Percentiles rank a stretch among this genome's conserved stretches.
phyloP scores from a whole-genome alignment of 2,113 vertebrate genomes.

The Peromyscus polionotus region DNA sequence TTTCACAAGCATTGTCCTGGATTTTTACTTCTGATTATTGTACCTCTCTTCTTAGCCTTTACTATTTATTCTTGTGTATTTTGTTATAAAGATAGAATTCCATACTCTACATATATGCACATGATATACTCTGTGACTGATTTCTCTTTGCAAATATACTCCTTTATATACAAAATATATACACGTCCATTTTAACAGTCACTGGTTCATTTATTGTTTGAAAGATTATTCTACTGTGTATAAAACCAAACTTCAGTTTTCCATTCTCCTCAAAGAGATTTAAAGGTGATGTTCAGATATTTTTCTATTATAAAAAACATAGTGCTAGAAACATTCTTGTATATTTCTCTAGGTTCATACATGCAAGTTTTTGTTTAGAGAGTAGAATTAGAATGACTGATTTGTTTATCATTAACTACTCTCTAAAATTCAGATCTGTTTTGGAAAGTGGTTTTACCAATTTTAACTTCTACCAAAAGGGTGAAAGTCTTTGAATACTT shows the following conservation, averaged over 20 bases:
- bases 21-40: neutral
- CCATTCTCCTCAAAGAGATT: neutral
- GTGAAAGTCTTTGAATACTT: constrained; percentile 21
- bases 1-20: neutral
- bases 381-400: constrained; percentile 3
- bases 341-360: neutral
- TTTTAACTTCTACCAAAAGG: constrained; percentile 50
- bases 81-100: neutral
- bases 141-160: neutral
- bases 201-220: neutral
- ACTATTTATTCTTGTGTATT: neutral
- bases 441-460: constrained; percentile 53
- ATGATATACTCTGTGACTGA: neutral
- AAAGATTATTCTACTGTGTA: neutral
- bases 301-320: neutral
- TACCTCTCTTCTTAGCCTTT: neutral
- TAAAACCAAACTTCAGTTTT: neutral
- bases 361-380: neutral
- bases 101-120: neutral
- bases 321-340: neutral
- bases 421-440: constrained; percentile 53
- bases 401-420: constrained; percentile 2
- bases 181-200: neutral
- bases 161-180: neutral
- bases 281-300: neutral